Percentiles rank a stretch among this genome's conserved stretches.
Conservation (phyloP, 2,888 invertebrate species). For the Xestia rhomboidea region DNA sequence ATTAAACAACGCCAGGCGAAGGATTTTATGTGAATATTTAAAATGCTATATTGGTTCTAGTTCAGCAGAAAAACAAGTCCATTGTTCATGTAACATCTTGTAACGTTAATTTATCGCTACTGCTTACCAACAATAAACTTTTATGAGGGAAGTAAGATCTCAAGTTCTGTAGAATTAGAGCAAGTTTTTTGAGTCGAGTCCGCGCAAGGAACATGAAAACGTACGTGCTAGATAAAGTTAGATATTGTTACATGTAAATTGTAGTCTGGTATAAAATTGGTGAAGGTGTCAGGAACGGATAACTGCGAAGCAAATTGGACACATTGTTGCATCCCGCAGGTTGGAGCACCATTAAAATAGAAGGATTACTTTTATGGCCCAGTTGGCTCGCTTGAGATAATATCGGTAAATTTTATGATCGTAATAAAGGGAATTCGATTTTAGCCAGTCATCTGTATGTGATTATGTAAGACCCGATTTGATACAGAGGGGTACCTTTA, state of each 20-base stretch:
- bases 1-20: constrained; percentile 88
- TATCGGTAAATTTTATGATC: constrained; percentile 89
- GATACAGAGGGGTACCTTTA: constrained; percentile 67
- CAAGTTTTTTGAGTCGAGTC: constrained; percentile 50
- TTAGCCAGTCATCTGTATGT: constrained; percentile 87
- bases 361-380: constrained; percentile 89
- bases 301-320: constrained; percentile 79
- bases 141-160: constrained; percentile 57
- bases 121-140: constrained; percentile 65
- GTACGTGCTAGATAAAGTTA: constrained; percentile 49
- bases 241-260: constrained; percentile 70
- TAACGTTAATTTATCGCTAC: constrained; percentile 72
- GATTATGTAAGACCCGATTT: constrained; percentile 83
- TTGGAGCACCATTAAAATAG: constrained; percentile 88
- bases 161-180: constrained; percentile 47
- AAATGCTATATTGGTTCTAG: constrained; percentile 89
- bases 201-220: constrained; percentile 23
- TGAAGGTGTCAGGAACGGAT: constrained; percentile 71
- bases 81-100: constrained; percentile 79
- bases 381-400: constrained; percentile 88
- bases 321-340: constrained; percentile 88
- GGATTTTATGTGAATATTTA: constrained; percentile 90
- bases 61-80: constrained; percentile 80
- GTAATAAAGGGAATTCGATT: constrained; percentile 89
- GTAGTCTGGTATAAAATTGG: constrained; percentile 70